A percentile compares a stretch with the other conserved stretches of the same genome.
Conservation (phyloP, 2,888 invertebrate genomes). For the Tethea ocularis region DNA sequence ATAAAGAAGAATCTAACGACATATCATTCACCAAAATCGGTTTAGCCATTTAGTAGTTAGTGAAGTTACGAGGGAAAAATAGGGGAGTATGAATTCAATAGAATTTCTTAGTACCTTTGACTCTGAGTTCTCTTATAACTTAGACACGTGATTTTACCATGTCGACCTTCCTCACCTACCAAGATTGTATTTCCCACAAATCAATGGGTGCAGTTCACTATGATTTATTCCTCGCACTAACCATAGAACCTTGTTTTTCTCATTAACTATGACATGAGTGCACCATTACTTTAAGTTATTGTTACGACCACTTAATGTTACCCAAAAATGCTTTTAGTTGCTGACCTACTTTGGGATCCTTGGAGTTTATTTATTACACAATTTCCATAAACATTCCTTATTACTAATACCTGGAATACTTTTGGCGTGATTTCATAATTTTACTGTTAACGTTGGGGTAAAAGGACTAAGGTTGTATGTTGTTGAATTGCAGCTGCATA, state of each 20-base stretch:
- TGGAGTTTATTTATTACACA: conserved; percentile 1
- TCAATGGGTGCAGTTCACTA: conserved; percentile 7
- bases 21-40: no score
- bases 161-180: conserved; percentile 13
- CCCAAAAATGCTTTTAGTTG: conserved; percentile 10
- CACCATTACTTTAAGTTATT: conserved; percentile 8
- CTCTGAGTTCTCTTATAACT: background rate
- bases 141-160: background rate
- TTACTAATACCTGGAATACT: background rate
- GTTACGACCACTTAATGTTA: conserved; percentile 12
- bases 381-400: background rate
- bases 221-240: conserved; percentile 13
- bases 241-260: conserved; percentile 7
- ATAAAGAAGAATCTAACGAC: no score
- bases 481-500: no score
- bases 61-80: no score
- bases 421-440: background rate
- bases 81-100: no score
- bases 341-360: conserved; percentile 5
- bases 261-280: conserved; percentile 11
- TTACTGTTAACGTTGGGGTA: background rate
- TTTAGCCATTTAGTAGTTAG: no score
- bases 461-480: no score
- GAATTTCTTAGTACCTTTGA: no score
- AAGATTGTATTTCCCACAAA: conserved; percentile 14